These are phyloP conservation scores for Ptyas mucosa DNA, from an alignment of 2,113 vertebrate genomes.

Conservation along the genomic window DNA sequence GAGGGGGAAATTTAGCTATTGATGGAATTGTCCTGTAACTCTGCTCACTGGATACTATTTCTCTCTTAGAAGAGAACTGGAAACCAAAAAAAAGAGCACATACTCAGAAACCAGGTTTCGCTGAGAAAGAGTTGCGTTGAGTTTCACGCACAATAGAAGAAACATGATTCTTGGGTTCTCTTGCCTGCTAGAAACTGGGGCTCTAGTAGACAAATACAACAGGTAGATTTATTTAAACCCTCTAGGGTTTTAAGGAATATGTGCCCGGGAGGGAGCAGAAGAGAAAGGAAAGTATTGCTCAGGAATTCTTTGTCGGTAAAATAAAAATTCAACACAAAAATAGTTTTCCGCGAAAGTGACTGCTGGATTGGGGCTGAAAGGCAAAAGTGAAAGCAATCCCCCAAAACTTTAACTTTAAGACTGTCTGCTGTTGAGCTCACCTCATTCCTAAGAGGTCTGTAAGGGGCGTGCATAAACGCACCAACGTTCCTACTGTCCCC, in stretches of 20 bases:
- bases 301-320: not conserved
- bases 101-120: not conserved
- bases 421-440: too few species aligned
- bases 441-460: too few species aligned
- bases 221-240: not conserved
- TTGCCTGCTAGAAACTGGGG: not conserved
- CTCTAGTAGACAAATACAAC: constrained; percentile 1
- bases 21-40: not conserved
- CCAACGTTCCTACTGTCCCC: too few species aligned
- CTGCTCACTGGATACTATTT: not conserved
- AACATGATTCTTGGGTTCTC: not conserved
- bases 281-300: not conserved
- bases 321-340: too few species aligned
- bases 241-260: constrained; percentile 11
- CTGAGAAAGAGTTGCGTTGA: not conserved
- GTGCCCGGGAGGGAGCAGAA: not conserved
- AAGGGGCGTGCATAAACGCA: too few species aligned
- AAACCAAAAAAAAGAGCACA: not conserved
- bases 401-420: too few species aligned
- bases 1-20: not conserved
- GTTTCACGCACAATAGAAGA: not conserved
- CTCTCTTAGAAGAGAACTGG: not conserved
- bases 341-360: too few species aligned
- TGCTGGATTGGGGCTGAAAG: too few species aligned
- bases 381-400: too few species aligned